phyloP scores from a whole-genome alignment of 53 echinoderm and acorn worm genomes.

The Henricia sp. region DNA sequence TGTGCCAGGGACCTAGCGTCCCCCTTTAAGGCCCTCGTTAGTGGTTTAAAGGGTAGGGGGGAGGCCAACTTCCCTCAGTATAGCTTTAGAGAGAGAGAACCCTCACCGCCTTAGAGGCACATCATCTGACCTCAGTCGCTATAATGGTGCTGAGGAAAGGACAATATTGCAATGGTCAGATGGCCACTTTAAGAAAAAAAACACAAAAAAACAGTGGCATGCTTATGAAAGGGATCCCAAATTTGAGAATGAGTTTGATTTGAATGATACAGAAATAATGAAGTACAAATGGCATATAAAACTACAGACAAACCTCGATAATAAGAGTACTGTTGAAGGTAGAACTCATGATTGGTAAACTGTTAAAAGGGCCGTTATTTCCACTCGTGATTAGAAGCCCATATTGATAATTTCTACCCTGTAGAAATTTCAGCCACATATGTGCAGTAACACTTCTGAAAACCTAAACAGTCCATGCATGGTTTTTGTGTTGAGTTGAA shows the following conservation, averaged over 20 bases:
- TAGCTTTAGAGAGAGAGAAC: constrained; percentile 73
- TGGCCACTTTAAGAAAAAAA: constrained; percentile 30
- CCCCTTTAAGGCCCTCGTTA: constrained; percentile 61
- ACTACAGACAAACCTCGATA: neutral
- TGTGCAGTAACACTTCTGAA: no score
- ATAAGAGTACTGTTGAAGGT: no score
- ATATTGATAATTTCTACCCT: no score
- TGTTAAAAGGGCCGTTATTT: no score
- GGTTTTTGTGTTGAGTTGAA: no score
- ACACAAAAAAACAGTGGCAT: neutral
- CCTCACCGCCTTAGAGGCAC: constrained; percentile 59
- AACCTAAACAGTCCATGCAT: no score
- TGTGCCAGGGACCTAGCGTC: constrained; percentile 36
- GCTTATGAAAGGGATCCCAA: neutral
- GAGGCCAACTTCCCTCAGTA: constrained; percentile 43
- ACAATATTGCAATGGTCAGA: constrained; percentile 80
- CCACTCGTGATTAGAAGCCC: no score
- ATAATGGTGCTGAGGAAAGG: constrained; percentile 79
- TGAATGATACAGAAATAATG: neutral
- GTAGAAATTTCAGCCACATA: no score
- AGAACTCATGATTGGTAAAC: no score
- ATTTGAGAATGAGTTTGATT: neutral
- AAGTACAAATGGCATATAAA: constrained; percentile 7
- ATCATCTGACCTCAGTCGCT: constrained; percentile 45
- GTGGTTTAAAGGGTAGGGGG: constrained; percentile 39